Conservation (phyloP, 1,140 invertebrate genomes). For the Probaryconus sp. region DNA sequence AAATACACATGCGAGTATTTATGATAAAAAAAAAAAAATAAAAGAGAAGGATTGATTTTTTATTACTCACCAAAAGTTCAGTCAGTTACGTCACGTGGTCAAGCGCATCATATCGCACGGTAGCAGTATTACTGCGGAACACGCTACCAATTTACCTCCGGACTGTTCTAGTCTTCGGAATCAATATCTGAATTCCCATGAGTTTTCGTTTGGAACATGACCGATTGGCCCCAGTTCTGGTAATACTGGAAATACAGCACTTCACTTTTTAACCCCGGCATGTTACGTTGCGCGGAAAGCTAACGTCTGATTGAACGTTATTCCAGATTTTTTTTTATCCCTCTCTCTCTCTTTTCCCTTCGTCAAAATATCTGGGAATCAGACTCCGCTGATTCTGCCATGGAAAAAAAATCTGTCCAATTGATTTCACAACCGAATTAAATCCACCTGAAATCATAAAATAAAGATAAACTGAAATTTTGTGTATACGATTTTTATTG, state of each 20-base stretch:
- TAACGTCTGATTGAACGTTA: slow-evolving; percentile 28
- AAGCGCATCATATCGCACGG: slow-evolving; percentile 56
- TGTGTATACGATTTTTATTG: too few relatives aligned
- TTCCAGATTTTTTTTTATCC: neutral
- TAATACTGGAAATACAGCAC: slow-evolving; percentile 47
- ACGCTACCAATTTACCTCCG: slow-evolving; percentile 59
- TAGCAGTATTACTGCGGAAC: slow-evolving; percentile 52
- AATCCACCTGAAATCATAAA: too few relatives aligned
- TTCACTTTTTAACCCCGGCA: slow-evolving; percentile 51
- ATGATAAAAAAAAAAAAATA: too few relatives aligned
- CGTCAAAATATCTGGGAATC: slow-evolving; percentile 3
- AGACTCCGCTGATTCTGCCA: neutral
- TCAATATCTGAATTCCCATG: slow-evolving; percentile 65
- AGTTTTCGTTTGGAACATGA: slow-evolving; percentile 58
- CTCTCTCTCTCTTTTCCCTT: neutral
- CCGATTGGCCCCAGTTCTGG: slow-evolving; percentile 49
- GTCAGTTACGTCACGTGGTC: slow-evolving; percentile 51
- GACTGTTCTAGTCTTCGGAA: slow-evolving; percentile 54
- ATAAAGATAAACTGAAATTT: too few relatives aligned
- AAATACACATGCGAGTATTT: too few relatives aligned
- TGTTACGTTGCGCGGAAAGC: slow-evolving; percentile 24
- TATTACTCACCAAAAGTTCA: too few relatives aligned
- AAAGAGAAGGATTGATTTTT: too few relatives aligned
- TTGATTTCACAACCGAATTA: too few relatives aligned
- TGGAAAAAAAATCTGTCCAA: too few relatives aligned